These are phyloP conservation scores for Scopus umbretta DNA, from an alignment of 2,113 vertebrate species.

Conservation along the genomic window DNA sequence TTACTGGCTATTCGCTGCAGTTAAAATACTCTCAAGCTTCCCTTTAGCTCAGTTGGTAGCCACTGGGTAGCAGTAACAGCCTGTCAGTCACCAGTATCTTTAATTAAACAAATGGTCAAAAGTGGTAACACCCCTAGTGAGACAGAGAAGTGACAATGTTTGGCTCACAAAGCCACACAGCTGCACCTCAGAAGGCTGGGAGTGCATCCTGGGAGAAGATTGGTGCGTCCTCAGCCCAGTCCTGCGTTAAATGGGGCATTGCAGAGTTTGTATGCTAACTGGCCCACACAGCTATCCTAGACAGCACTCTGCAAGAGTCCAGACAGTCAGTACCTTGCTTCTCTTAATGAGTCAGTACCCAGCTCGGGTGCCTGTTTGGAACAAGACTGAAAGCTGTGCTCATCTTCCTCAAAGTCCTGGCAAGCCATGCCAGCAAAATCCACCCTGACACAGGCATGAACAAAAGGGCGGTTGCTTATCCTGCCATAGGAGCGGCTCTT, in stretches of 20 bases:
- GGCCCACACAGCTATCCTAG: neutral
- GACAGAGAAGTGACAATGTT: neutral
- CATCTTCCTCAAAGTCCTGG: neutral
- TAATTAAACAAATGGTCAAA: neutral
- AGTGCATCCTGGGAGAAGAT: neutral
- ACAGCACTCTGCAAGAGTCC: too few relatives aligned
- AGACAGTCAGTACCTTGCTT: neutral
- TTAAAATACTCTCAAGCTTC: neutral
- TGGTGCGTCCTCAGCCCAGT: neutral
- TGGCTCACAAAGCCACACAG: accelerated
- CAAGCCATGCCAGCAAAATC: accelerated
- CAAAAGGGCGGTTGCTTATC: neutral
- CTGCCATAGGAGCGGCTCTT: neutral
- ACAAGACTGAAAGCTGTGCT: neutral
- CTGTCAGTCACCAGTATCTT: neutral
- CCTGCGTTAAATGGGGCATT: neutral
- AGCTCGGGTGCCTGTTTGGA: neutral
- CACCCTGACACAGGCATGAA: neutral
- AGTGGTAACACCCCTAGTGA: neutral
- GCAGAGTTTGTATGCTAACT: neutral
- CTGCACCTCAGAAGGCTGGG: neutral
- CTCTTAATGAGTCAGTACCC: accelerated
- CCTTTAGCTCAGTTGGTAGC: neutral
- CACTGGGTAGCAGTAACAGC: neutral
- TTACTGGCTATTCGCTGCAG: neutral